Evolutionary conservation across 2,113 vertebrate species (phyloP).

Genomic region (Ictalurus punctatus): DNA sequence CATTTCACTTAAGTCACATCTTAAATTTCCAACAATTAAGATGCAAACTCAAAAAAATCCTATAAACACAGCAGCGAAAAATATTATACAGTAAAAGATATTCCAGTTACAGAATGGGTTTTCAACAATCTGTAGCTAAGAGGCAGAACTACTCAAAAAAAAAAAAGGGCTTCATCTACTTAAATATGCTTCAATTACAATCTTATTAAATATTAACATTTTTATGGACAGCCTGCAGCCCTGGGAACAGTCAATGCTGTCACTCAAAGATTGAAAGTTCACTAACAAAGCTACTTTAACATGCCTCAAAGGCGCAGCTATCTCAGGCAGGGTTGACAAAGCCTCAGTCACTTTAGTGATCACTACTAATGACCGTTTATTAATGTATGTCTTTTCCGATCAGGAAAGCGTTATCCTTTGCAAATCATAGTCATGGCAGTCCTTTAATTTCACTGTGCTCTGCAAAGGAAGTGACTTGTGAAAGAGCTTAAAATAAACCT

Average conservation of each 20-base stretch:
- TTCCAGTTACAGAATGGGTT: not conserved
- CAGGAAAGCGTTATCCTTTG: not conserved
- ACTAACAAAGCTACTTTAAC: constrained; percentile 41
- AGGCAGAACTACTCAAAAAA: not conserved
- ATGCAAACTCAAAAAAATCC: not conserved
- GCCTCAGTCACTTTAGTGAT: not conserved
- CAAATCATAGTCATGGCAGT: too few species aligned
- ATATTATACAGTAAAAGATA: constrained; percentile 15
- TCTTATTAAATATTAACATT: constrained; percentile 51
- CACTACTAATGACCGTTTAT: not conserved
- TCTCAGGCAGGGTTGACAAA: constrained; percentile 1
- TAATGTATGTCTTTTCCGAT: not conserved
- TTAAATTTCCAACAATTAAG: not conserved
- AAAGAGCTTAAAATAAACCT: not conserved
- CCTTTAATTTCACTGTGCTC: not conserved
- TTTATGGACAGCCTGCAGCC: constrained; percentile 43
- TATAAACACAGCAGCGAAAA: not conserved
- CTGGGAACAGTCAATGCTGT: constrained; percentile 43
- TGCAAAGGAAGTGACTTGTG: not conserved
- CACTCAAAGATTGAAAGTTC: constrained; percentile 50
- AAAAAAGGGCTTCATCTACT: constrained; percentile 24
- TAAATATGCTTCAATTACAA: constrained; percentile 48
- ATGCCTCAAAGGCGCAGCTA: constrained; percentile 18
- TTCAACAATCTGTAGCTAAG: constrained; percentile 26
- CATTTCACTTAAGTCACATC: constrained; percentile 1